Evolutionary conservation across 2,113 vertebrate species (phyloP).

Genomic region (Oreochromis spilurus): DNA sequence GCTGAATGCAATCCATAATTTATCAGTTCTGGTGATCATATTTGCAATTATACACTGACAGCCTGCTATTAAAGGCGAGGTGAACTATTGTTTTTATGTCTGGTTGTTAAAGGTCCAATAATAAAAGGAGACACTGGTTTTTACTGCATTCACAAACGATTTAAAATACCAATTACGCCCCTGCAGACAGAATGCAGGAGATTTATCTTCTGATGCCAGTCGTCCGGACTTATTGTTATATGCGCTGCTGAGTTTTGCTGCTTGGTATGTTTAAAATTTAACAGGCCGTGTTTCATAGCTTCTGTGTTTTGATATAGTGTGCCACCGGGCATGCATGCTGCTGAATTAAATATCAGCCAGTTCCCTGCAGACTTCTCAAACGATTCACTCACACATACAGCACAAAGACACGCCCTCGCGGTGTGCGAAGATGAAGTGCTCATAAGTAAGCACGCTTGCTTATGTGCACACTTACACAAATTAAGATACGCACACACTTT

Average conservation of each 20-base stretch:
- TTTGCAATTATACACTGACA: slow-evolving; percentile 38
- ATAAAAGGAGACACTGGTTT: slow-evolving; percentile 69
- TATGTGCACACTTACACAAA: neutral
- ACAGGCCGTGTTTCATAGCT: slow-evolving; percentile 38
- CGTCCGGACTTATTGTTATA: slow-evolving; percentile 51
- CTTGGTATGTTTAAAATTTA: slow-evolving; percentile 63
- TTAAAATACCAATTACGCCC: slow-evolving; percentile 61
- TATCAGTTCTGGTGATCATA: slow-evolving; percentile 35
- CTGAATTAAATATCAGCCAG: slow-evolving; percentile 45
- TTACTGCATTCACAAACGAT: slow-evolving; percentile 68
- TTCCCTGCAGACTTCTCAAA: slow-evolving; percentile 9
- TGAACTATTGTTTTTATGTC: slow-evolving; percentile 58
- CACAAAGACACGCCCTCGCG: neutral
- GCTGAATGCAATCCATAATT: slow-evolving; percentile 30
- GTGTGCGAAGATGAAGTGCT: neutral
- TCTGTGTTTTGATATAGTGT: slow-evolving; percentile 44
- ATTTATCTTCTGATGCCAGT: slow-evolving; percentile 47
- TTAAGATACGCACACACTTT: neutral
- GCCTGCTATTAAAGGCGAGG: slow-evolving; percentile 39
- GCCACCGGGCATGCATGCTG: neutral
- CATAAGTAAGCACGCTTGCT: neutral
- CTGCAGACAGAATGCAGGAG: neutral
- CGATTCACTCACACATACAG: neutral
- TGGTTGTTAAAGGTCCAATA: slow-evolving; percentile 62
- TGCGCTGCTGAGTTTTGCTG: slow-evolving; percentile 40